Base-by-base conservation (phyloP, 2,113 vertebrate species). In the Plotosus lineatus region DNA sequence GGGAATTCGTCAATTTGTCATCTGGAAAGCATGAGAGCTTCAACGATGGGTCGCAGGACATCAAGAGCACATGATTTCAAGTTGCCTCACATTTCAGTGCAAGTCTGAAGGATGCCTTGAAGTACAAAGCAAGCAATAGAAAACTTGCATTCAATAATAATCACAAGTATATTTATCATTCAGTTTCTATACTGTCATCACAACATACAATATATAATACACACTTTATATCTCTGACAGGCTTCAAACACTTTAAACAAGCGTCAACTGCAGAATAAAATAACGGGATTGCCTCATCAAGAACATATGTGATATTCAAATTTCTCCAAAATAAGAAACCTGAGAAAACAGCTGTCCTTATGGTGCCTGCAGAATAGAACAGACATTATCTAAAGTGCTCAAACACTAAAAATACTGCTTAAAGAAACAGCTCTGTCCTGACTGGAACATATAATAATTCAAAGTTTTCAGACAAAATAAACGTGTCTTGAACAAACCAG, bases 1-100 rank as follows among this genome's bases (percentile, higher is more conserved):
- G 56, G 46, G 75, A 77, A 77, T 77, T 77, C 63, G 40, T 77
- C 75, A 60, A 61, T 77, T 69, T 53, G 63, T 79, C 66, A 55
- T 61, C 77, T 44, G 77, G 63, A 56, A 79, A 55, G 50, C 63
- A 19, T 53, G 48, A 28, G 48, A 21, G 19, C 77, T 79, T 26
- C 56, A 44, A 79, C 77, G 50, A 46, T 63, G 46, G 46, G 40
- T 61, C 63, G 75, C 56, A 51, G 69, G 69, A 73, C 42, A 73
- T 73, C 48, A 36, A 6, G 28, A 73, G 44, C 42, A 31, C 44
- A 48, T 19, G 68, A 31, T 50, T 71, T 71, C 44, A 31, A 71
- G 28, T 23, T 50, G 68, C 44, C 17, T 73, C 10, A 73, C 69
- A 73, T 48, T 33, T 50, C 69, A 51, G 26, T 50, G n/a, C 1